Base-by-base conservation (phyloP, 2,113 vertebrate genomes). In the Antechinus flavipes region DNA sequence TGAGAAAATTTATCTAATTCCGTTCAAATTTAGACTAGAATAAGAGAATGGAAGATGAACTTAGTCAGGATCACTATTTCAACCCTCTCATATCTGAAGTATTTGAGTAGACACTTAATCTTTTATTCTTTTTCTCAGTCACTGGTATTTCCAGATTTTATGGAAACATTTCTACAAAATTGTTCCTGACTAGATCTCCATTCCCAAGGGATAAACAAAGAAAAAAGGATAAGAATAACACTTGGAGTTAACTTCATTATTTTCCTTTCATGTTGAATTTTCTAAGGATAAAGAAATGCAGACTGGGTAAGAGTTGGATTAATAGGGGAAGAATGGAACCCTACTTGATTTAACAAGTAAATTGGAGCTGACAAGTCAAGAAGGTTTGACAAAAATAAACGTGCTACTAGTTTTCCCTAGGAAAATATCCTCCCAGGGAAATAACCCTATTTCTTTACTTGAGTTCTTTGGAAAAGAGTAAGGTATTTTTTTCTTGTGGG, bases 391-490 rank as follows among this genome's bases (percentile, higher is more conserved):
- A 22, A 1, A 22, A 54, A 9, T 91, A 49, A 56, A 46, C 47
- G 23, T 46, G 4, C 6, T 14, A 2, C 24, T n/a, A 1, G 12
- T 49, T 42, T 93, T 23, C 76, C 68, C n/a, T n/a, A 47, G 92
- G 50, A 24, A 19, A 47, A 46, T 26, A 0, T 30, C 54, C 61
- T 55, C 14, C 68, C 46, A 35, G 95, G 42, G 84, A 95, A 95
- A 68, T 92, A n/a, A 89, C 49, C 90, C 6, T 93, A 93, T 94
- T 90, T 94, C 56, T 91, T 93, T 46, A 91, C 89, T 90, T 89
- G 95, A 97, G 94, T 91, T 92, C 11, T 22, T 93, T 95, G 93
- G 91, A 97, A 96, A 92, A 96, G 94, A 46, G 19, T 98, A 89
- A 53, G 0, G 30, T 23, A 1, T 90, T 94, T 93, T 96, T 90